Conservation (phyloP, 2,888 invertebrate species). For the Pilophorus perplexus region DNA sequence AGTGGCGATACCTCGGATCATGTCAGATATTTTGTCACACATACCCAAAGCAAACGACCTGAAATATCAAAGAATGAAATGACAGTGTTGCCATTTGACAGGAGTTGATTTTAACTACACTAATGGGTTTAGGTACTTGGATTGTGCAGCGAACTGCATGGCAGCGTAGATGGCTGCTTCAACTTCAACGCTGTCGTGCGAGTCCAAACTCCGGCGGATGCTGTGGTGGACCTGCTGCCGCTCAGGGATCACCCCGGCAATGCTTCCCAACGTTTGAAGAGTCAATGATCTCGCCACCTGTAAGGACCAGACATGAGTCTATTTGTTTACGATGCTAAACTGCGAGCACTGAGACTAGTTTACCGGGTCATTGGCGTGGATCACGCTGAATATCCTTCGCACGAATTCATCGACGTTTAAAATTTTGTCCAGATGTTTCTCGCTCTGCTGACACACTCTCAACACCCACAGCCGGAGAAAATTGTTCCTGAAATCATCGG, state of each 20-base stretch:
- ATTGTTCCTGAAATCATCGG: conserved; percentile 66
- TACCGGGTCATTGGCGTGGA: conserved; percentile 93
- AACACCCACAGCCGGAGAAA: conserved; percentile 89
- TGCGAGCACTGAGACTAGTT: no score
- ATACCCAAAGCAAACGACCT: conserved; percentile 93
- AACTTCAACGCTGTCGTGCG: conserved; percentile 92
- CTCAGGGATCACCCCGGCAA: conserved; percentile 90
- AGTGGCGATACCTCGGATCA: conserved; percentile 90
- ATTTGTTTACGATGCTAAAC: conserved; percentile 33
- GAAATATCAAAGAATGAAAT: conserved; percentile 51
- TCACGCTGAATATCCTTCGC: conserved; percentile 84
- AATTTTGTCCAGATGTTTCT: conserved; percentile 93
- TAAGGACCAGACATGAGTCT: not conserved
- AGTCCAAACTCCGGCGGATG: conserved; percentile 85
- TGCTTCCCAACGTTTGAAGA: conserved; percentile 82
- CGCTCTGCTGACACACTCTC: conserved; percentile 90
- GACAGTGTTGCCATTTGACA: not conserved
- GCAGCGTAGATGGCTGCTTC: conserved; percentile 95
- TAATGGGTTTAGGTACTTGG: no score
- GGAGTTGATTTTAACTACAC: not conserved
- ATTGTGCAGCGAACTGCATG: conserved; percentile 89
- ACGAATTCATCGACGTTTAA: conserved; percentile 93
- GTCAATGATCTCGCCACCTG: conserved; percentile 81
- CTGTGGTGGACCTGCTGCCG: conserved; percentile 93
- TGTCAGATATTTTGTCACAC: conserved; percentile 91